phyloP scores from a whole-genome alignment of 2,797 vertebrate species.

The Parauchenoglanis ngamensis region DNA sequence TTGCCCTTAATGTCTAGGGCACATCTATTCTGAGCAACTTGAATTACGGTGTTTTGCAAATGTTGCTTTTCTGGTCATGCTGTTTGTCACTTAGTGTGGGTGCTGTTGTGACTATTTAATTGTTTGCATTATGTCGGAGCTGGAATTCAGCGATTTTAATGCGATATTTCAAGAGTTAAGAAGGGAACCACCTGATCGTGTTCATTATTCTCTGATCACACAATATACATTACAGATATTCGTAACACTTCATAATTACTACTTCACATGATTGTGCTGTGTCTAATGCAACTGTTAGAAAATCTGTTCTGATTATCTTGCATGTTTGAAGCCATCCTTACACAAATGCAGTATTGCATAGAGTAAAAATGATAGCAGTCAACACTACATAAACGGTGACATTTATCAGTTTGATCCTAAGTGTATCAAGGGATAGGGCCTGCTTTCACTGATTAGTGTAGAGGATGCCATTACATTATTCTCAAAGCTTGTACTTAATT shows the following conservation, averaged over 20 bases:
- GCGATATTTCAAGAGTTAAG: not conserved
- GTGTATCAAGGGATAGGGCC: not conserved
- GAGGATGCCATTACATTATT: not conserved
- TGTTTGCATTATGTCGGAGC: not conserved
- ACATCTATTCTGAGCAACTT: not conserved
- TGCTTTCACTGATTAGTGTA: not conserved
- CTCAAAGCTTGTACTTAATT: slow-evolving; percentile 1
- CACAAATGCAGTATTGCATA: not conserved
- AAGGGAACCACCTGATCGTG: not conserved
- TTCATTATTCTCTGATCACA: not conserved
- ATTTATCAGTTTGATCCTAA: not conserved
- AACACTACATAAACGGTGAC: not conserved
- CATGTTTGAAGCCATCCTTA: slow-evolving; percentile 2
- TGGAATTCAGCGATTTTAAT: not conserved
- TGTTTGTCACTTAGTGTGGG: not conserved
- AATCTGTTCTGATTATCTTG: not conserved
- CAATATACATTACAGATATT: not conserved
- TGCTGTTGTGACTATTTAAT: not conserved
- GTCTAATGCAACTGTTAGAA: not conserved
- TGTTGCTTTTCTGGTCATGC: not conserved
- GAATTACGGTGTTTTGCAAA: not conserved
- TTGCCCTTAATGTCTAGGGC: not conserved
- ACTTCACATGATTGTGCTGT: not conserved
- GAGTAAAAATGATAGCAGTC: not conserved
- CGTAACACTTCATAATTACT: not conserved